These are phyloP conservation scores for Hypomecis atomaria DNA, from an alignment of 2,888 invertebrate genomes.

Conservation along the genomic window DNA sequence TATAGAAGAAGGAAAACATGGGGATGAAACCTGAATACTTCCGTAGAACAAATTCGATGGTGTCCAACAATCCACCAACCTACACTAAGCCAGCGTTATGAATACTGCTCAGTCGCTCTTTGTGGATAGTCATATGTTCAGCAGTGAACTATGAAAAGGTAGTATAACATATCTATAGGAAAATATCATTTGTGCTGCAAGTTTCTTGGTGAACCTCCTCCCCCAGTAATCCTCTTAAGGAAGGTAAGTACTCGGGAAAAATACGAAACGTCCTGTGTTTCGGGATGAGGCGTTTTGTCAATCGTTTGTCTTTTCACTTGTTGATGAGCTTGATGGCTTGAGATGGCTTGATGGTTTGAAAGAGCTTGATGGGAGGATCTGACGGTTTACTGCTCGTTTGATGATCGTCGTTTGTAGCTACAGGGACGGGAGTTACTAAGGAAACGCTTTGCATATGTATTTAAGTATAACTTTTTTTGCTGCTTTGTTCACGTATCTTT, in stretches of 20 bases:
- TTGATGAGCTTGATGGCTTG: slow-evolving; percentile 31
- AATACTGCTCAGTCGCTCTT: no score
- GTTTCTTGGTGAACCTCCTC: slow-evolving; percentile 53
- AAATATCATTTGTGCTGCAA: slow-evolving; percentile 62
- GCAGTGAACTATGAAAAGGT: no score
- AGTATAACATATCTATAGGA: no score
- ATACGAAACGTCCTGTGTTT: slow-evolving; percentile 41
- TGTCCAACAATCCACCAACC: no score
- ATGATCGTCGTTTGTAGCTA: slow-evolving; percentile 10
- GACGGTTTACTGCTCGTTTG: slow-evolving; percentile 6
- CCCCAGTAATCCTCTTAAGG: slow-evolving; percentile 65
- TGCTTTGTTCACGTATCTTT: no score
- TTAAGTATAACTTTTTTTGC: no score
- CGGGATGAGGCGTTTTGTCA: slow-evolving; percentile 31
- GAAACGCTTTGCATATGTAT: neutral
- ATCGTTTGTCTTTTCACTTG: slow-evolving; percentile 40
- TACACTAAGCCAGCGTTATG: no score
- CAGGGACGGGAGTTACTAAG: neutral
- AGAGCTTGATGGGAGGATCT: slow-evolving; percentile 6
- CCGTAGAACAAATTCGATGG: no score
- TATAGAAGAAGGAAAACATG: no score
- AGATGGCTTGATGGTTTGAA: slow-evolving; percentile 2
- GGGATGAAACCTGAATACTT: no score
- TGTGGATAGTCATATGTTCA: no score
- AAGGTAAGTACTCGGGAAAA: slow-evolving; percentile 59